Conservation (phyloP, 2,888 invertebrate genomes). For the Keiferia lycopersicella region DNA sequence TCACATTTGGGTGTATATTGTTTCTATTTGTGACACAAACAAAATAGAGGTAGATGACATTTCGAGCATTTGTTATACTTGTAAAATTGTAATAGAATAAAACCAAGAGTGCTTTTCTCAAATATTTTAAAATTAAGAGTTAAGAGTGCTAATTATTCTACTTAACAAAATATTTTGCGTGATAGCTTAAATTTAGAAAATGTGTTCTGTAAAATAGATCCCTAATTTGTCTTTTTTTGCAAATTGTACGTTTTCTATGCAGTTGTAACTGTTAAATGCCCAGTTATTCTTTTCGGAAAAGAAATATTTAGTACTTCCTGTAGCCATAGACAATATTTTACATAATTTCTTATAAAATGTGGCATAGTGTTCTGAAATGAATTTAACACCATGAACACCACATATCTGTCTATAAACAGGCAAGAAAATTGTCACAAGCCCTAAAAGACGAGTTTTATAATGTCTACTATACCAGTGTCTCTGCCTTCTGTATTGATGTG, state of each 20-base stretch:
- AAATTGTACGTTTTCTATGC: slow-evolving; percentile 56
- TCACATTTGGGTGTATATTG: neutral
- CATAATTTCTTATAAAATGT: neutral
- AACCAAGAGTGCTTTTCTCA: slow-evolving; percentile 74
- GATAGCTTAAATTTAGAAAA: slow-evolving; percentile 45
- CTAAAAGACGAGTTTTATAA: neutral
- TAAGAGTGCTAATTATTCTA: slow-evolving; percentile 54
- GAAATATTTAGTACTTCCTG: slow-evolving; percentile 69
- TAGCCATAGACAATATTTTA: slow-evolving; percentile 45
- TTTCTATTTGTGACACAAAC: neutral
- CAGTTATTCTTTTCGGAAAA: slow-evolving; percentile 79
- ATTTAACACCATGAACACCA: neutral
- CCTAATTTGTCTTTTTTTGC: slow-evolving; percentile 50
- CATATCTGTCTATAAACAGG: slow-evolving; percentile 13
- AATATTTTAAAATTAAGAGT: slow-evolving; percentile 53
- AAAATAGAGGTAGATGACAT: slow-evolving; percentile 2
- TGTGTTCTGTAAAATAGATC: slow-evolving; percentile 52
- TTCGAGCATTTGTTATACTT: slow-evolving; percentile 25
- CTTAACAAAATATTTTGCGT: slow-evolving; percentile 34
- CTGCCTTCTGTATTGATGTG: neutral
- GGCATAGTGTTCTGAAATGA: neutral
- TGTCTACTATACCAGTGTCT: neutral
- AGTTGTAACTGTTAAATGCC: slow-evolving; percentile 49
- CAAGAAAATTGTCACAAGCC: slow-evolving; percentile 2
- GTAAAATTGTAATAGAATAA: slow-evolving; percentile 32